Percentiles rank a stretch among this genome's conserved stretches.
Conservation (phyloP, 2,888 invertebrate genomes). For the Scrobipalpa costella region DNA sequence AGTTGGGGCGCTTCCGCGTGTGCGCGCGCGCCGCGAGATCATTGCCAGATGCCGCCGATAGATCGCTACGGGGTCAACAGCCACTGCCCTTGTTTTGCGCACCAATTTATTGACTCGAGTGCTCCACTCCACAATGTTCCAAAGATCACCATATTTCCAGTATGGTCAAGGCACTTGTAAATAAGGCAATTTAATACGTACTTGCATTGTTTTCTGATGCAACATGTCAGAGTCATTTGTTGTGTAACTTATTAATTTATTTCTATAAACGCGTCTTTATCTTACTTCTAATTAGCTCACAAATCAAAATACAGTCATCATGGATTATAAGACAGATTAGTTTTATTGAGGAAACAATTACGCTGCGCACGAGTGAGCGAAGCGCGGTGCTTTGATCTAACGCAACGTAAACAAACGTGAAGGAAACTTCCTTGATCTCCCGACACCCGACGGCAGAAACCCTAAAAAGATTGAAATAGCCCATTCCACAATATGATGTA, state of each 20-base stretch:
- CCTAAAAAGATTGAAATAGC: conserved; percentile 9
- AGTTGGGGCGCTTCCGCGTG: conserved; percentile 65
- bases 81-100: conserved; percentile 78
- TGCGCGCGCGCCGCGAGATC: conserved; percentile 58
- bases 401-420: conserved; percentile 23
- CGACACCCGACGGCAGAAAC: conserved; percentile 11
- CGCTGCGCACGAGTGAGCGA: conserved; percentile 6
- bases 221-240: conserved; percentile 5
- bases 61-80: conserved; percentile 79
- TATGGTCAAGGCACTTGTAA: conserved; percentile 56
- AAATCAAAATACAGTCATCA: conserved; percentile 5
- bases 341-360: conserved; percentile 21
- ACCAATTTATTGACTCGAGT: conserved; percentile 63
- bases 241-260: conserved; percentile 8
- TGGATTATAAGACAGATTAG: background rate
- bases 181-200: conserved; percentile 10
- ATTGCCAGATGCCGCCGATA: conserved; percentile 78
- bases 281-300: background rate
- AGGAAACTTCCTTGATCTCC: conserved; percentile 22
- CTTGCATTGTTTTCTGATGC: conserved; percentile 22
- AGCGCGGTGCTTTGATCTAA: conserved; percentile 15
- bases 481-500: background rate
- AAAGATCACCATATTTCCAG: conserved; percentile 44
- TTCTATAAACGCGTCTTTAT: background rate
- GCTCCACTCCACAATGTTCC: conserved; percentile 43